Evolutionary conservation across 2,797 vertebrate species (phyloP), one percentile per base, ranked within the genome.

Genomic region (Adrianichthys oophorus): DNA sequence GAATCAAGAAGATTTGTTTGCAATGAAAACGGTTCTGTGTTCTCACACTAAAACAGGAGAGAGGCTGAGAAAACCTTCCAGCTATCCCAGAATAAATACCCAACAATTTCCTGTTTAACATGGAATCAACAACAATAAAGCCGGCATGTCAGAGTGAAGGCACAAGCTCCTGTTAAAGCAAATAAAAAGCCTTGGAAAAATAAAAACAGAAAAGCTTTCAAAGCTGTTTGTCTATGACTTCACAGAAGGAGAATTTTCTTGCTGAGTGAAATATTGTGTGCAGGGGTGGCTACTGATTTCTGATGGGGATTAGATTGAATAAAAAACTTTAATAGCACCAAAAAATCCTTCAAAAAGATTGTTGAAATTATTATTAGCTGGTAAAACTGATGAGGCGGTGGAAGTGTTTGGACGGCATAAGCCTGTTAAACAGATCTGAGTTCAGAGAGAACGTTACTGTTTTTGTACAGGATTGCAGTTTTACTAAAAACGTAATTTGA

Each of bases 41-140:
- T 52, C 49, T 48, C n/a, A 45, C 41, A 29, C 53, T 10, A 21
- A 40, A 70, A 48, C 52, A 47, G 18, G 24, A 64, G 15, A 5
- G 26, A 7, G 48, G 45, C 59, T 56, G 46, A 76, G 62, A 41
- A 58, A 55, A 57, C 53, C 57, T 26, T 65, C 44, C 68, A 68
- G 78, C 48, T 56, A 65, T 62, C 64, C 68, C 62, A 40, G 10
- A 65, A 40, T 71, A 67, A 37, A 68, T 56, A 62, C 56, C 47
- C 40, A 43, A 69, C 63, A 66, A 77, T 82, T 85, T 85, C 85
- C 82, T 86, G 87, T 85, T 81, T 74, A 51, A 70, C 48, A 48
- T 64, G 57, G 52, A 73, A 59, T 75, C 63, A 73, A 61, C 70
- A 74, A 66, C 46, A 73, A 55, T 57, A 80, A 68, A 26, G 63